Percentiles rank a stretch among this genome's conserved stretches.
Conservation (phyloP, 1,140 invertebrate genomes). For the Rhopalosiphum padi region DNA sequence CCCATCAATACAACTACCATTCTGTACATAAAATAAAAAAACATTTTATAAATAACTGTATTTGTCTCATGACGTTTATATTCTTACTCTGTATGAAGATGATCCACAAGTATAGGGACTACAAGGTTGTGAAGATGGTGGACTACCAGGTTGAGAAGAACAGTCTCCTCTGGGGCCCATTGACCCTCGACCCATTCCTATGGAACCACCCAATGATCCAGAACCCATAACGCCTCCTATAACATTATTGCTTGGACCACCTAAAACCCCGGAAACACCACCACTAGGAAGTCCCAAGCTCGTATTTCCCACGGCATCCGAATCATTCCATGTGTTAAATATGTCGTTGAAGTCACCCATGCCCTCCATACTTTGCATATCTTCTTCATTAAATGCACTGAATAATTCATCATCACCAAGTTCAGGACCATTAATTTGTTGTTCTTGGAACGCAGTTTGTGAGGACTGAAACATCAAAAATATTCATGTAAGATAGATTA, state of each 20-base stretch:
- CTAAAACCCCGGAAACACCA: slow-evolving; percentile 29
- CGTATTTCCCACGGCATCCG: slow-evolving; percentile 67
- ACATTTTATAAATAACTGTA: background rate
- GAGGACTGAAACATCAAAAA: slow-evolving; percentile 71
- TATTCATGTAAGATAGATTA: background rate
- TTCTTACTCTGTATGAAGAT: slow-evolving; percentile 64
- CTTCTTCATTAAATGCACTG: slow-evolving; percentile 72
- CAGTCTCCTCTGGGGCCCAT: slow-evolving; percentile 66
- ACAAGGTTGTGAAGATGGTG: slow-evolving; percentile 67
- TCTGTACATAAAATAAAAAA: slow-evolving; percentile 61
- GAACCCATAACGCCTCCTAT: slow-evolving; percentile 35
- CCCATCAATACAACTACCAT: slow-evolving; percentile 64
- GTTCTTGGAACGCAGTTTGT: slow-evolving; percentile 83
- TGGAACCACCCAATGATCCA: slow-evolving; percentile 37
- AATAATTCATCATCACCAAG: slow-evolving; percentile 79
- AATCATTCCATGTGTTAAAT: slow-evolving; percentile 73
- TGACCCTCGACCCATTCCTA: slow-evolving; percentile 51
- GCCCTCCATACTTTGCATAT: slow-evolving; percentile 69
- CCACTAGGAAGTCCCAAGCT: slow-evolving; percentile 62
- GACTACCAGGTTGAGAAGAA: slow-evolving; percentile 69
- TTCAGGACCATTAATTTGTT: slow-evolving; percentile 78
- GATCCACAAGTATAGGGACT: slow-evolving; percentile 71
- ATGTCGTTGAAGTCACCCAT: slow-evolving; percentile 79
- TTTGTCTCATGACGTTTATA: slow-evolving; percentile 1
- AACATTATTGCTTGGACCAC: slow-evolving; percentile 37